Evolutionary conservation across 64 coral and sea anemone species (phyloP), one percentile per base, ranked within the genome.

Genomic region (Montipora sp.): DNA sequence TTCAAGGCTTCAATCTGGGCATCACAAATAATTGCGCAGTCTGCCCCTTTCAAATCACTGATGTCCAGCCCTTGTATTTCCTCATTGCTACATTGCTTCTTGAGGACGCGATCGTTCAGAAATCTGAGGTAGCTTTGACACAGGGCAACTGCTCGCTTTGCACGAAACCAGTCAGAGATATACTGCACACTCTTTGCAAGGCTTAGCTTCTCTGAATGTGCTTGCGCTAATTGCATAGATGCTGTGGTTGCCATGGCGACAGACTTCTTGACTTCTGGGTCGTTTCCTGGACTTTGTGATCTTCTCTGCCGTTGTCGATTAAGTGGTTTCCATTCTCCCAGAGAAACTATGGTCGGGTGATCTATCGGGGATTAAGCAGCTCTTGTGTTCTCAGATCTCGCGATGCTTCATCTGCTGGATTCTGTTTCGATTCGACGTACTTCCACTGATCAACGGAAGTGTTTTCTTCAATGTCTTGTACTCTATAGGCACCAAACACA

Each of bases 401-500:
- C 2, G 10, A 57, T 57, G 51, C 51, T 57, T 57, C 51, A 57
- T 57, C 51, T 57, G 51, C 51, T 57, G 51, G 51, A 57, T 57
- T 57, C 1, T 57, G 51, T 57, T 57, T 57, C 51, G 51, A 57
- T 10, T 57, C 51, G 51, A 57, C 5, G 2, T 57, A 57, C 2
- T 57, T 57, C 51, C 51, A 5, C 51, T 57, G 51, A 57, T 57
- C 51, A 57, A 57, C 51, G 10, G 2, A 57, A 57, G 51, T 24
- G 51, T 57, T 57, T 13, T 75, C 73, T 45, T 24, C 19, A 75
- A 75, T n/a, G 7, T 24, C 23, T 24, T n/a, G 16, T 5, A 75
- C 73, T 75, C 73, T 75, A 75, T 75, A 1, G 21, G 73, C 73
- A 43, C 47, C 73, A 23, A 75, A 75, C 73, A 45, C 73, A 45